phyloP scores from a whole-genome alignment of 2,113 vertebrate species.

The Xenopus laevis region DNA sequence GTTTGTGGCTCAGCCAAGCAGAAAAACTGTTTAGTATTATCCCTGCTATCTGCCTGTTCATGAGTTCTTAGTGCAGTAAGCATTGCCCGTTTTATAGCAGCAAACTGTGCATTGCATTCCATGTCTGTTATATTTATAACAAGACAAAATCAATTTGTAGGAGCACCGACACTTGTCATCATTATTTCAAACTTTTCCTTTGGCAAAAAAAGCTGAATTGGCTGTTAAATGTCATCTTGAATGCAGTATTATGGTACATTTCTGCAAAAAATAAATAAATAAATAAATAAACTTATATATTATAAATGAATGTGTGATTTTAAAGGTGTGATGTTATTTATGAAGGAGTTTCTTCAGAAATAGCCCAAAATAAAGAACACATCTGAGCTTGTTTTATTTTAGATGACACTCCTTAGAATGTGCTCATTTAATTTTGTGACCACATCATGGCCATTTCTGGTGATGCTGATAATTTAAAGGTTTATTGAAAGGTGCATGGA shows the following conservation, averaged over 20 bases:
- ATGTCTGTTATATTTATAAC: constrained; percentile 49
- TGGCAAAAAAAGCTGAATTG: background rate
- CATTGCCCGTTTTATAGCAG: constrained; percentile 7
- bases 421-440: background rate
- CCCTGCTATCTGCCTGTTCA: constrained; percentile 9
- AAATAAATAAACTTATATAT: background rate
- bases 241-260: background rate
- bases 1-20: background rate
- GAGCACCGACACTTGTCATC: constrained; percentile 9
- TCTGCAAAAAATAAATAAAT: background rate
- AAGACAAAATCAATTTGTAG: constrained; percentile 23
- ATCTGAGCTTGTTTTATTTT: background rate
- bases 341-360: background rate
- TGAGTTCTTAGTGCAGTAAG: background rate
- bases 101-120: constrained; percentile 35
- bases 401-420: constrained; percentile 29
- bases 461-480: background rate
- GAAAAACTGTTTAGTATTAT: background rate
- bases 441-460: background rate
- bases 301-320: background rate
- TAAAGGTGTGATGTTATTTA: background rate
- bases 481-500: no score
- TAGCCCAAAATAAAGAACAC: background rate
- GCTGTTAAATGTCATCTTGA: background rate
- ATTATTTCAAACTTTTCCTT: constrained; percentile 7